phyloP scores from a whole-genome alignment of 2,113 vertebrate genomes.

The Hyla sarda region DNA sequence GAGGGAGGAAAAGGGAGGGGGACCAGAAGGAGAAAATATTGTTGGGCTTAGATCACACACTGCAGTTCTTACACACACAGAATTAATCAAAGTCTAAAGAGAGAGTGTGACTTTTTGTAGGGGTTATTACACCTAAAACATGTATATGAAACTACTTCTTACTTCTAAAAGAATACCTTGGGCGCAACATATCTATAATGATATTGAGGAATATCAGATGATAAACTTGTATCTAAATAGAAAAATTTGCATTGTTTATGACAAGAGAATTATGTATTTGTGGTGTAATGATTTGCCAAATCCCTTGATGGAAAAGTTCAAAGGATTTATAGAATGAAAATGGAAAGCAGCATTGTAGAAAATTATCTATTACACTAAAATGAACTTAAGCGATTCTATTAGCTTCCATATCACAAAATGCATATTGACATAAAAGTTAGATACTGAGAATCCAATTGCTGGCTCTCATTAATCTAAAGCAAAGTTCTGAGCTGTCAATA shows the following conservation, averaged over 20 bases:
- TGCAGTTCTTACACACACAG: no score
- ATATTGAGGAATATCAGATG: background rate
- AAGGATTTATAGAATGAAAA: conserved; percentile 25
- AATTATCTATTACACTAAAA: conserved; percentile 27
- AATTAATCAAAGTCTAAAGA: no score
- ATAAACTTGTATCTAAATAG: background rate
- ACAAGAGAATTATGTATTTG: conserved; percentile 29
- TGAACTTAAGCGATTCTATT: conserved; percentile 23
- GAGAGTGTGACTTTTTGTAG: no score
- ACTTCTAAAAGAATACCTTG: background rate
- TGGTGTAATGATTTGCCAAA: background rate
- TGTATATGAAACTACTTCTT: background rate
- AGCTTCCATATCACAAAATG: conserved; percentile 47
- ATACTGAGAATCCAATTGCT: conserved; percentile 38
- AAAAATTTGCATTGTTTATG: conserved; percentile 17
- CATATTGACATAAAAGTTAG: conserved; percentile 51
- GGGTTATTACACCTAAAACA: background rate
- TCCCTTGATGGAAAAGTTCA: conserved; percentile 23
- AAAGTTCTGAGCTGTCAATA: conserved; percentile 54
- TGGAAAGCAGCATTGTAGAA: conserved; percentile 22
- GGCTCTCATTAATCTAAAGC: conserved; percentile 39
- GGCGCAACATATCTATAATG: background rate
- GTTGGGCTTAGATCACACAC: no score
- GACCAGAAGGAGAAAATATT: no score
- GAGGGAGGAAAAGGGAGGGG: no score